These are phyloP conservation scores for Platichthys flesus DNA, from an alignment of 2,113 vertebrate species.

Conservation along the genomic window DNA sequence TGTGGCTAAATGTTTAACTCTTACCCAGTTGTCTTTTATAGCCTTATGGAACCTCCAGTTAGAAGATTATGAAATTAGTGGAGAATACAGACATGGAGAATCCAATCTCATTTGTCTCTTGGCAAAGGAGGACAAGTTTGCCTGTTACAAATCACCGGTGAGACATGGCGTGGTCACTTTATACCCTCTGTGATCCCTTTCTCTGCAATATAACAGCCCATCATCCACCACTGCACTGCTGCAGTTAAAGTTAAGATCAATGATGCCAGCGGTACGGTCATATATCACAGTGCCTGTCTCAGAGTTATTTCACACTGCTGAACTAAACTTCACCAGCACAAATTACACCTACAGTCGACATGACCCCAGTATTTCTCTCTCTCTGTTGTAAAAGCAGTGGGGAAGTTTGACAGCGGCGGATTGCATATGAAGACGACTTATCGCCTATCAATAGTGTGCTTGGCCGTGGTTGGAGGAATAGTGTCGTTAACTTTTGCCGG, in stretches of 20 bases:
- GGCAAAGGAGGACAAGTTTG: slow-evolving; percentile 29
- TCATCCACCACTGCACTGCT: slow-evolving; percentile 61
- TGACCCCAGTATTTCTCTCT: slow-evolving; percentile 36
- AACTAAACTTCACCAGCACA: slow-evolving; percentile 71
- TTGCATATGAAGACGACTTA: slow-evolving; percentile 37
- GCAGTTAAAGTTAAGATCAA: slow-evolving; percentile 72
- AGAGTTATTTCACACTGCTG: slow-evolving; percentile 66
- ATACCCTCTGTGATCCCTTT: slow-evolving; percentile 43
- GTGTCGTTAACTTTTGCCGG: slow-evolving; percentile 17
- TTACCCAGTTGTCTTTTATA: slow-evolving; percentile 17
- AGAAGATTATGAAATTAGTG: slow-evolving; percentile 18
- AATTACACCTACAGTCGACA: slow-evolving; percentile 57
- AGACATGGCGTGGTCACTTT: slow-evolving; percentile 41
- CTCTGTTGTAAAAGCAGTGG: slow-evolving; percentile 31
- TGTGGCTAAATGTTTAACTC: slow-evolving; percentile 21
- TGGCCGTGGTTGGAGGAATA: slow-evolving; percentile 24
- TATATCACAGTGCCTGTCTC: slow-evolving; percentile 70
- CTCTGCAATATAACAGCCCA: slow-evolving; percentile 61
- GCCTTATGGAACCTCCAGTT: slow-evolving; percentile 32
- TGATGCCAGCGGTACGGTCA: slow-evolving; percentile 57
- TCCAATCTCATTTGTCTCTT: slow-evolving; percentile 36
- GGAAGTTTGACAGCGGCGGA: slow-evolving; percentile 41
- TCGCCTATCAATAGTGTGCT: slow-evolving; percentile 15
- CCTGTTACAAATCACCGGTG: slow-evolving; percentile 52
- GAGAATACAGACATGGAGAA: slow-evolving; percentile 5